These are phyloP conservation scores for Xenopus laevis DNA, from an alignment of 2,113 vertebrate genomes.

Conservation along the genomic window DNA sequence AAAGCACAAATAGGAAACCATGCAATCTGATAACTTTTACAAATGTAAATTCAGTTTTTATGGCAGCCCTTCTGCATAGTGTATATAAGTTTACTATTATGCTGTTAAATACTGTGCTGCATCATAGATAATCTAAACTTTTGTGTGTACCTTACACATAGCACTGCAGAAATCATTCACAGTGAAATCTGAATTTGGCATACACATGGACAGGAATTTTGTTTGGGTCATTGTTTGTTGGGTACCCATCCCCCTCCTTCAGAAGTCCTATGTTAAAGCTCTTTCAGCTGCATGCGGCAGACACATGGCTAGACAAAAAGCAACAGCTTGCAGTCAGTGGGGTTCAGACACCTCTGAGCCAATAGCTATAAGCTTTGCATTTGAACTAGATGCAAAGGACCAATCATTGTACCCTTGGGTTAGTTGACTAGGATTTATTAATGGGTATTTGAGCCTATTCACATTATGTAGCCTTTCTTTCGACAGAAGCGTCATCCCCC, in stretches of 20 bases:
- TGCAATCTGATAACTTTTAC: too few relatives aligned
- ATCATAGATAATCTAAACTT: too few relatives aligned
- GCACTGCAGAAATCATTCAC: not conserved
- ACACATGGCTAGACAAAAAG: conserved; percentile 74
- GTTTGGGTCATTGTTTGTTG: conserved; percentile 1
- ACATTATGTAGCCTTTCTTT: conserved; percentile 51
- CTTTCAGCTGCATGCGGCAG: conserved; percentile 49
- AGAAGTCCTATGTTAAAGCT: not conserved
- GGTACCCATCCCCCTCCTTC: conserved; percentile 1
- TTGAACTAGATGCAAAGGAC: conserved; percentile 47
- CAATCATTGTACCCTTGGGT: conserved; percentile 32
- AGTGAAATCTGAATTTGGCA: not conserved
- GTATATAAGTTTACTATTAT: too few relatives aligned
- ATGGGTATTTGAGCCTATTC: conserved; percentile 59
- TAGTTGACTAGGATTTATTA: conserved; percentile 60
- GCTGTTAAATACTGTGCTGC: too few relatives aligned
- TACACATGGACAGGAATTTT: not conserved
- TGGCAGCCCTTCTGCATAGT: too few relatives aligned
- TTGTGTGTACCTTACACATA: too few relatives aligned
- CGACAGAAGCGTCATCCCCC: conserved; percentile 17
- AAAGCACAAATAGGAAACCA: too few relatives aligned
- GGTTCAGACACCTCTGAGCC: conserved; percentile 49
- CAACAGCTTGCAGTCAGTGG: conserved; percentile 74
- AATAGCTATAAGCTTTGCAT: conserved; percentile 49
- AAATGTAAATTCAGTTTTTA: too few relatives aligned